These are phyloP conservation scores for Morpho achilles DNA, from an alignment of 2,888 invertebrate species.

Conservation along the genomic window DNA sequence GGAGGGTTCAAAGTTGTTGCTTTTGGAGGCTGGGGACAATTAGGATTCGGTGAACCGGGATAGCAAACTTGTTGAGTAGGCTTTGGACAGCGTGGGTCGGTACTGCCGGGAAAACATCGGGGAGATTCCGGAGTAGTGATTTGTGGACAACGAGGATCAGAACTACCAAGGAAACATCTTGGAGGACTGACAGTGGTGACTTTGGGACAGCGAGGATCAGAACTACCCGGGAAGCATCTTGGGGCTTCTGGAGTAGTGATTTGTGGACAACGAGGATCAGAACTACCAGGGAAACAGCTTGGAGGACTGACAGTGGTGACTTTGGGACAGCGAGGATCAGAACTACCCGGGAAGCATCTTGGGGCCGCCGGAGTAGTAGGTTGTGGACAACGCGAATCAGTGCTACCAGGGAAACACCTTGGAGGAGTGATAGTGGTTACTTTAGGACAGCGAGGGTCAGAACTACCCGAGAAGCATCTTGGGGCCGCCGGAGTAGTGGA, in stretches of 20 bases:
- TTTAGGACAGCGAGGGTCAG: conserved; percentile 37
- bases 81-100: conserved; percentile 30
- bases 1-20: conserved; percentile 31
- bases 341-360: conserved; percentile 44
- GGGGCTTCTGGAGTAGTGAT: conserved; percentile 25
- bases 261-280: conserved; percentile 35
- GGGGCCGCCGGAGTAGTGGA: conserved; percentile 25
- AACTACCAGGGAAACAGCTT: conserved; percentile 25
- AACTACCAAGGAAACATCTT: conserved; percentile 36
- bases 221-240: conserved; percentile 45
- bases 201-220: conserved; percentile 37
- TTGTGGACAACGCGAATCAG: conserved; percentile 33
- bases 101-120: conserved; percentile 32
- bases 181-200: conserved; percentile 31
- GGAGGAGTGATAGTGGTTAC: conserved; percentile 31
- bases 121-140: conserved; percentile 31
- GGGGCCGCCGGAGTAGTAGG: conserved; percentile 33
- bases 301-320: conserved; percentile 25
- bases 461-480: conserved; percentile 45
- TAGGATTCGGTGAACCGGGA: conserved; percentile 34
- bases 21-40: conserved; percentile 34
- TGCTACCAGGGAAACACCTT: conserved; percentile 36
- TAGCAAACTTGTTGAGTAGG: conserved; percentile 39
- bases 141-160: conserved; percentile 33
- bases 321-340: conserved; percentile 39